These are phyloP conservation scores for Hypotaenidia philippensis DNA, from an alignment of 2,797 vertebrate species.

Conservation along the genomic window DNA sequence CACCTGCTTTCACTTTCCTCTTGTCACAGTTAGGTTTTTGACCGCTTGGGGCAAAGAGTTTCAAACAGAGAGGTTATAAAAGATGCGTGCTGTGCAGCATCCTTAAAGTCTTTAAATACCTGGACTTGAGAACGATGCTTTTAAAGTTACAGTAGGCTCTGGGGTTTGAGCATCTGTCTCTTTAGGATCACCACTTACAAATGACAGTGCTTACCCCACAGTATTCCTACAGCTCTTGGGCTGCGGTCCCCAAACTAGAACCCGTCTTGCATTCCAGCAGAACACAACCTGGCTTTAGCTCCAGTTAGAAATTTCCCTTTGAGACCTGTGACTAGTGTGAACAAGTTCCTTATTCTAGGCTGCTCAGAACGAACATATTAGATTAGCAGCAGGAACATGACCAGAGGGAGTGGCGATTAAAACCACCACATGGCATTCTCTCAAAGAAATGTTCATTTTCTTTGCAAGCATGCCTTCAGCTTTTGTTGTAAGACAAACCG, in stretches of 20 bases:
- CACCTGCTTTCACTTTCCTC: background rate
- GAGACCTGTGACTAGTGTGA: background rate
- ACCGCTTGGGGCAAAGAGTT: background rate
- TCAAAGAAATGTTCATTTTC: background rate
- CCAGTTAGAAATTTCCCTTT: background rate
- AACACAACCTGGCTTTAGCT: background rate
- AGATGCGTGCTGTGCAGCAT: background rate
- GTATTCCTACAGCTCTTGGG: background rate
- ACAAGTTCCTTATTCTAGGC: background rate
- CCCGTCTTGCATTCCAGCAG: background rate
- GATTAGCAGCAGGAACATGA: background rate
- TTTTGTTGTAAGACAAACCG: background rate
- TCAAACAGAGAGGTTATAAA: background rate
- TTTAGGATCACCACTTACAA: background rate
- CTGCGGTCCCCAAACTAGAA: background rate
- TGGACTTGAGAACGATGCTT: background rate
- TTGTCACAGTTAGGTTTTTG: background rate
- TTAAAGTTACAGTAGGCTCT: background rate
- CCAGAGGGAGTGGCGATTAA: background rate
- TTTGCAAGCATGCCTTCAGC: background rate
- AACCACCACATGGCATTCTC: background rate
- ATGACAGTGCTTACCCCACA: background rate
- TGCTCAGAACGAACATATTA: background rate
- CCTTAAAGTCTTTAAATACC: background rate
- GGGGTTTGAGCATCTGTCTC: background rate